Base-by-base conservation (phyloP, 2,113 vertebrate species). In the Cyprinodon variegatus region DNA sequence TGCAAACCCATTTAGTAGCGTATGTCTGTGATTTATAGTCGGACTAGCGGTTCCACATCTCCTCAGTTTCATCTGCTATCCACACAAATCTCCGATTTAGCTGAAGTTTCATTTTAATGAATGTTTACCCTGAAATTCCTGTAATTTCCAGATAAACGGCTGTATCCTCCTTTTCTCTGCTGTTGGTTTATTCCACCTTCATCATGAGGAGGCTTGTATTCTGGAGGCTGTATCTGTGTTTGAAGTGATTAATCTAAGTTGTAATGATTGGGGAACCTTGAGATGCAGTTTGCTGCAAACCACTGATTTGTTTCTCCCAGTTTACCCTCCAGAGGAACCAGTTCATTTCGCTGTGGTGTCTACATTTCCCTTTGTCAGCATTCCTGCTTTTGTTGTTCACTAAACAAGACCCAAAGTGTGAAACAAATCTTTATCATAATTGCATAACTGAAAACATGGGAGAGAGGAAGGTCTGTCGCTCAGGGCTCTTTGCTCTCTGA, bases 201-300 rank as follows among this genome's bases (percentile, higher is more conserved):
- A 57, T 57, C 20, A 9, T 57, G 59, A 73, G 46, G 45, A 72
- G 77, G 20, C 65, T 65, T 83, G 68, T 48, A 38, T 60, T 61
- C 65, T 43, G 69, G 38, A 84, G 72, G 70, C 53, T 20, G 64
- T 76, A 81, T 88, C 83, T 86, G 60, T 89, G 86, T 92, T 93
- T 90, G 81, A 88, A 88, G 83, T 76, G 79, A 91, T 90, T 88
- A 83, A 91, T 92, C 83, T 89, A 22, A 81, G 75, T 85, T 77
- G 78, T 60, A 75, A 78, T 86, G 83, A 88, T 82, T 81, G 68
- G 20, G 39, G 80, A 74, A 77, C 87, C 80, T 70, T 67, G 63
- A 64, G 72, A 69, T 17, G 48, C 83, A 82, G 72, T 89, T 89
- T 50, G 14, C 39, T 67, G 76, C 85, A 87, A 76, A 90, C 74